Base-by-base conservation (phyloP, 2,888 invertebrate genomes). In the Hypomecis punctinalis region DNA sequence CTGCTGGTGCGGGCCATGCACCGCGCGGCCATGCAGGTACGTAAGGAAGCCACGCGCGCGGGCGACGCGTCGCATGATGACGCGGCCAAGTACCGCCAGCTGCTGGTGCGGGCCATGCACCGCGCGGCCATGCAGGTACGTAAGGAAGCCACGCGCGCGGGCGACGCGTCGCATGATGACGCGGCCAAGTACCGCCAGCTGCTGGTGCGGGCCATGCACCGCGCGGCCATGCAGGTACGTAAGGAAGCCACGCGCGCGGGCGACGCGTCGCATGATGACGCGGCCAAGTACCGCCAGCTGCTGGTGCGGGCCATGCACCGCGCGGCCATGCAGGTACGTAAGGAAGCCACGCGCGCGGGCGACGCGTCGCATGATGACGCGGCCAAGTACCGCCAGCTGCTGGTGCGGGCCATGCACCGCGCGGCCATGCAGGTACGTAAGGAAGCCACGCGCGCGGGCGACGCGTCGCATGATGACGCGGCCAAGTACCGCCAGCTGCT, bases 131-230 rank as follows among this genome's bases (percentile, higher is more conserved):
- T 99, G 76, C 98, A 98, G 93, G 94, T 94, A 43, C 97, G 97
- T 82, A 99, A 99, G 84, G 92, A 99, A 91, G 97, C 99, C 0
- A 94, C 97, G 11, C 97, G 98, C 86, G 98, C 98, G 0, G 95
- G 96, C 78, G 96, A 96, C 80, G 96, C 97, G 2, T 98, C 98
- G 80, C 97, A 97, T 78, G 99, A 99, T 87, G 99, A 99, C 84
- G 97, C 98, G 13, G 98, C 98, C 70, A 97, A 97, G 89, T 99
- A 99, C 89, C 94, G 98, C 0, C 99, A 99, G 91, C 94, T 99
- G 69, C 94, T 99, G 42, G 99, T 99, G 48, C 95, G 98, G 63
- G 99, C 99, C 0, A 90, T 99, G 73, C 99, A 99, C 89, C 95
- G 96, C 43, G 98, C 98, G 81, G 97, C 97, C 60, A 96, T 99